phyloP scores from a whole-genome alignment of 2,888 invertebrate species.

The Branchellion lobata region DNA sequence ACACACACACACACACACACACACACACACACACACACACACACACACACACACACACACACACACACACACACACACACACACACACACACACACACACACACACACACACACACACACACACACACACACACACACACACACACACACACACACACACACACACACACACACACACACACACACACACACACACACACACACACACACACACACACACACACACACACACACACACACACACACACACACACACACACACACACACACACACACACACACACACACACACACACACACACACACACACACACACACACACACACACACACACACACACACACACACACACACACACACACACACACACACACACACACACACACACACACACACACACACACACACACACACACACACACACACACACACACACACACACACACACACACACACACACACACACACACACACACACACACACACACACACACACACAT shows the following conservation, averaged over 20 bases:
- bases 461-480: no score
- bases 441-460: no score
- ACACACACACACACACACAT: no score
- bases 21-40: background rate
- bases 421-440: no score
- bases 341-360: background rate
- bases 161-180: constrained; percentile 22
- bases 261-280: background rate
- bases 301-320: constrained; percentile 15
- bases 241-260: background rate
- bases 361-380: background rate
- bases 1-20: background rate
- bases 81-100: background rate
- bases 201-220: constrained; percentile 16
- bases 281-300: constrained; percentile 12
- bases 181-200: constrained; percentile 14
- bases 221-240: constrained; percentile 6
- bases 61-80: constrained; percentile 16
- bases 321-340: background rate
- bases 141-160: background rate
- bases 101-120: background rate
- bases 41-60: background rate
- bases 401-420: no score
- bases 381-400: constrained; percentile 8
- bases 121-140: constrained; percentile 3